These are phyloP conservation scores for Epinotia nisella DNA, from an alignment of 2,888 invertebrate species.

Conservation along the genomic window DNA sequence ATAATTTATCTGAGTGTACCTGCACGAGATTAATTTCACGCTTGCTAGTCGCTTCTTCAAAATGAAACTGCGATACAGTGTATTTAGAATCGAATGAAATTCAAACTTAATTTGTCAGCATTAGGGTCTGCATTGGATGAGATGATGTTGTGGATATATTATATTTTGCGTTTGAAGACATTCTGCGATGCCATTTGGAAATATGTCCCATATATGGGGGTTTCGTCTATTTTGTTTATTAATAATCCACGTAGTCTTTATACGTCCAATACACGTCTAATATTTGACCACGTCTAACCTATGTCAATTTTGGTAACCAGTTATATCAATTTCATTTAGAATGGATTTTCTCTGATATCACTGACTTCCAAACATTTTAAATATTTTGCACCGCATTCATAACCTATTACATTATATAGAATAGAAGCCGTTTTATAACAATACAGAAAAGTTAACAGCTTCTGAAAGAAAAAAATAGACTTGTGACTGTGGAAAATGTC, in stretches of 20 bases:
- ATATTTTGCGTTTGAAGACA: not conserved
- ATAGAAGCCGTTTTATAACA: no score
- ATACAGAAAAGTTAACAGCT: no score
- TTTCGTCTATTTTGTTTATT: not conserved
- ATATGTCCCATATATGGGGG: not conserved
- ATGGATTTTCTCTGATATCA: no score
- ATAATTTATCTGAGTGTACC: conserved; percentile 42
- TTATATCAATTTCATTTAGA: no score
- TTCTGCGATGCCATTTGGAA: conserved; percentile 17
- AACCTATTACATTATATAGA: no score
- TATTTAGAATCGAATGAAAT: not conserved
- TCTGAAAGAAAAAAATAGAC: no score
- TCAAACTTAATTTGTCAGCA: not conserved
- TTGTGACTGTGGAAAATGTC: no score
- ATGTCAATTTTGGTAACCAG: no score
- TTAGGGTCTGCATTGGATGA: not conserved
- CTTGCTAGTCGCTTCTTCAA: not conserved
- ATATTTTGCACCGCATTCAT: no score
- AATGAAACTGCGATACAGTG: conserved; percentile 7
- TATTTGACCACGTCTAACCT: no score
- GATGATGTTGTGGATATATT: not conserved
- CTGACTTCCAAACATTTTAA: no score
- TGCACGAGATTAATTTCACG: conserved; percentile 55
- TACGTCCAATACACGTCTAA: no score
- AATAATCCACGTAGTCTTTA: not conserved